Evolutionary conservation across 2,888 invertebrate species (phyloP).

Genomic region (Synanthedon vespiformis): DNA sequence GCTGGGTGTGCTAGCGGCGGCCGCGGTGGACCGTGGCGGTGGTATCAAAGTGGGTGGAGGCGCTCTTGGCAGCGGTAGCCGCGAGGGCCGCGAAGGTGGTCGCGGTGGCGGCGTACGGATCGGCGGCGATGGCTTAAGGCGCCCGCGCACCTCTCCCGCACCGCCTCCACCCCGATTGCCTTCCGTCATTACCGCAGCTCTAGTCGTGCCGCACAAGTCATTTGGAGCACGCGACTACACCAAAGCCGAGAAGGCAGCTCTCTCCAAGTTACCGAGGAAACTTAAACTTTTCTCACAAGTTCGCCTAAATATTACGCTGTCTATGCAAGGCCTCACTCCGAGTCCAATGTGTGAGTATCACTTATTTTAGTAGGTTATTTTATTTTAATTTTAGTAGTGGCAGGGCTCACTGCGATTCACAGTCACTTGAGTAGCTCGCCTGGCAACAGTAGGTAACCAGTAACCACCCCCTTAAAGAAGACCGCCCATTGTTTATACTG

Average conservation of each 20-base stretch:
- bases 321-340: constrained; percentile 80
- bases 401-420: too few species aligned
- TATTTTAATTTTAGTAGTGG: not conserved
- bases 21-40: constrained; percentile 49
- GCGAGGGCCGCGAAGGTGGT: constrained; percentile 39
- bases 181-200: constrained; percentile 74
- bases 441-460: too few species aligned
- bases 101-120: constrained; percentile 52
- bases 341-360: constrained; percentile 78
- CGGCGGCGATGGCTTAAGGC: constrained; percentile 44
- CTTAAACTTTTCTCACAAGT: constrained; percentile 77
- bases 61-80: constrained; percentile 32
- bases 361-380: not conserved
- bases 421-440: too few species aligned
- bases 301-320: constrained; percentile 76
- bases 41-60: constrained; percentile 52
- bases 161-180: constrained; percentile 56
- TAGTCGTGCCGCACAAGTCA: constrained; percentile 81
- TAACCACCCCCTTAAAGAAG: too few species aligned
- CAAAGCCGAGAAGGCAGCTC: constrained; percentile 76
- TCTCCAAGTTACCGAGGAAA: constrained; percentile 75
- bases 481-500: too few species aligned
- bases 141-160: constrained; percentile 55
- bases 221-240: constrained; percentile 81
- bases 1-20: constrained; percentile 46